These are phyloP conservation scores for Psephotus haematonotus DNA, from an alignment of 2,113 vertebrate species.

Conservation along the genomic window DNA sequence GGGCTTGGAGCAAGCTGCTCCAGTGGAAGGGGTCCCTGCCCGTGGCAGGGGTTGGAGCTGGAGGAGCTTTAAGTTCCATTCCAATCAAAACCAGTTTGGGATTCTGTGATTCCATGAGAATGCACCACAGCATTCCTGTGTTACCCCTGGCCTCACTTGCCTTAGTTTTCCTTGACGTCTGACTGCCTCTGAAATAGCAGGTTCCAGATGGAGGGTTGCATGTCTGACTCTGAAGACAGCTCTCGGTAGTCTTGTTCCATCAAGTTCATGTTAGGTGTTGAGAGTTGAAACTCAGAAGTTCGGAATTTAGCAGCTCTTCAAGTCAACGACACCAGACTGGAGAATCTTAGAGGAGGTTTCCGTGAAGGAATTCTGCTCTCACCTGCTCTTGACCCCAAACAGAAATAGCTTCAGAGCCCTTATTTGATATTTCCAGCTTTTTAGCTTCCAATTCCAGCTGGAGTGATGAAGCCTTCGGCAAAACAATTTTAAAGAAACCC, in stretches of 20 bases:
- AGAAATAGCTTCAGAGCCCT: not conserved
- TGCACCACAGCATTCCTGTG: not conserved
- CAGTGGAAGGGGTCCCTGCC: not conserved
- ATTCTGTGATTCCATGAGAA: not conserved
- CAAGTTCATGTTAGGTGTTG: not conserved
- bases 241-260: not conserved
- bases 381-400: not conserved
- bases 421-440: not conserved
- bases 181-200: not conserved
- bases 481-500: not conserved
- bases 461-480: not conserved
- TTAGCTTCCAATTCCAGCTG: not conserved
- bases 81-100: not conserved
- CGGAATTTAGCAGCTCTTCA: not conserved
- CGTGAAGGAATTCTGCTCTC: not conserved
- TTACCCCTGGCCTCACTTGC: not conserved
- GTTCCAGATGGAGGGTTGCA: not conserved
- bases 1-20: not conserved
- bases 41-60: not conserved
- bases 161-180: rapidly evolving
- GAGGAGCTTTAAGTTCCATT: not conserved
- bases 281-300: not conserved
- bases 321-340: not conserved
- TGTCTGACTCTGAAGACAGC: not conserved
- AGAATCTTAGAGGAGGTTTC: not conserved